Conservation (phyloP, 2,888 invertebrate genomes). For the Amblyjoppa fuscipennis region DNA sequence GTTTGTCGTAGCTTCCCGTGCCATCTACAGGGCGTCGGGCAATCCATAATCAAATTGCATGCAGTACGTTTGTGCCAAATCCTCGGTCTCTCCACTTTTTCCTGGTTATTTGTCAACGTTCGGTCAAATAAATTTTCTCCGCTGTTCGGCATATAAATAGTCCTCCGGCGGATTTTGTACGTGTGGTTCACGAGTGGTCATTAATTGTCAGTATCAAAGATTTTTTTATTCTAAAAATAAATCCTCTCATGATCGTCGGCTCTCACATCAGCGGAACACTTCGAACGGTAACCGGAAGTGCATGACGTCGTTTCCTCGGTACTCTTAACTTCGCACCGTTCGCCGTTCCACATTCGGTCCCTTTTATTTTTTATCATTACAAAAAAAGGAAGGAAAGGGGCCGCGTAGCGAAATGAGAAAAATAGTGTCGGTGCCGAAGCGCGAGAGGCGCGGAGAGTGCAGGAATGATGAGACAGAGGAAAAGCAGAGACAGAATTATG, state of each 20-base stretch:
- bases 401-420: constrained; percentile 48
- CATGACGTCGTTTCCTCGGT: neutral
- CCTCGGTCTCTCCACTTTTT: neutral
- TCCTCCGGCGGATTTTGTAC: neutral
- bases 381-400: constrained; percentile 37
- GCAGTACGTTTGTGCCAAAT: constrained; percentile 2
- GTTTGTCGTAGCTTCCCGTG: constrained; percentile 17
- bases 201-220: neutral
- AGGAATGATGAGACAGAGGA: constrained; percentile 17
- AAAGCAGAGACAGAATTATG: constrained; percentile 59
- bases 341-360: neutral
- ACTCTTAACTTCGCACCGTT: constrained; percentile 20
- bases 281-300: neutral
- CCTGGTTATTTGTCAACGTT: neutral
- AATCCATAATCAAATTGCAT: constrained; percentile 28
- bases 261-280: neutral
- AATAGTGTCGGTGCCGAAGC: constrained; percentile 52
- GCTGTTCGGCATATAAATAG: neutral
- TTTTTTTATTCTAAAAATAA: neutral
- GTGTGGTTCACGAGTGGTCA: neutral
- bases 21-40: neutral
- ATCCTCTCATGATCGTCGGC: neutral
- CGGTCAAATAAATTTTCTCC: neutral
- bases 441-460: constrained; percentile 35
- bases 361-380: constrained; percentile 44